Evolutionary conservation across 2,888 invertebrate species (phyloP).

Genomic region (Harmothoe impar): DNA sequence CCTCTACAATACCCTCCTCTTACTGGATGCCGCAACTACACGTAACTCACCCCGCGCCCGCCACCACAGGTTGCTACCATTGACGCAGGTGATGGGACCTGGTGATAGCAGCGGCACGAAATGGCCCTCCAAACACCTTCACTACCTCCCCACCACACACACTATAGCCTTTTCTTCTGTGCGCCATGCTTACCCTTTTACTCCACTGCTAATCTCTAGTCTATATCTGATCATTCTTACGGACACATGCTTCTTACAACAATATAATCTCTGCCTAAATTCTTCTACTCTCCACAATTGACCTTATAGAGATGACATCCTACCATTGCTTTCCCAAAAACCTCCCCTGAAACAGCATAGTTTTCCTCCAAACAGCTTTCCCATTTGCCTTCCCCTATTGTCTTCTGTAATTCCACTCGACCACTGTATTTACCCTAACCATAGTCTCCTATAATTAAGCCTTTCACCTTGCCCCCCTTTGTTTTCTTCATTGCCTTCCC

Average conservation of each 20-base stretch:
- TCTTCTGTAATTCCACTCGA: too few species aligned
- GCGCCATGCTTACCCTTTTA: not conserved
- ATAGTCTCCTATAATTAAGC: too few species aligned
- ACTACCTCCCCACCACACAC: not conserved
- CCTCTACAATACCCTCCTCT: not conserved
- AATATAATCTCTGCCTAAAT: too few species aligned
- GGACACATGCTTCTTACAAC: not conserved
- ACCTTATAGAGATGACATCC: too few species aligned
- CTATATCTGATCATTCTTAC: not conserved
- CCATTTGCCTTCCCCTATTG: too few species aligned
- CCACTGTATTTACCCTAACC: too few species aligned
- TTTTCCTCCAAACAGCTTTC: too few species aligned
- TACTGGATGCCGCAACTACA: not conserved
- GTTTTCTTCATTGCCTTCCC: too few species aligned
- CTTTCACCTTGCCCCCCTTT: too few species aligned
- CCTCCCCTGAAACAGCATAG: too few species aligned
- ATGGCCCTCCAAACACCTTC: not conserved
- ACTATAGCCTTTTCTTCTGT: not conserved
- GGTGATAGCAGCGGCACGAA: not conserved
- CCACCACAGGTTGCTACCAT: not conserved
- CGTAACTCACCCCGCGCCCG: not conserved
- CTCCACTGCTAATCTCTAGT: not conserved
- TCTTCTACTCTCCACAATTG: too few species aligned
- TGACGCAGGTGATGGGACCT: not conserved
- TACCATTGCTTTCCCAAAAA: too few species aligned